Base-by-base conservation (phyloP, 2,113 vertebrate genomes). In the Pantherophis guttatus region DNA sequence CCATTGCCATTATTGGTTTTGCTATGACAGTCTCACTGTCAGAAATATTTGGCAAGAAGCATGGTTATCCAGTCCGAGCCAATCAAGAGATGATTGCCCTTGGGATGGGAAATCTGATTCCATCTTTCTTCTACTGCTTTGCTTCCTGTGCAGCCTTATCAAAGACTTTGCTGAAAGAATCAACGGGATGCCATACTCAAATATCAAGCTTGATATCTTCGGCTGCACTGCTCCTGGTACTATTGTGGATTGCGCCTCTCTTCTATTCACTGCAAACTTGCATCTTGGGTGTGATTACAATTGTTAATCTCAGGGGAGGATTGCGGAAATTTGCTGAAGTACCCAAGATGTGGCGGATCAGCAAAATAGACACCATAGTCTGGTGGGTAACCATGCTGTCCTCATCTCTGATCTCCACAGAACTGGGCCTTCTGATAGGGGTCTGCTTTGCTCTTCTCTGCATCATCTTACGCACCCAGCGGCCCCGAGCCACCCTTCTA, bases 381-480 rank as follows among this genome's bases (percentile, higher is more conserved):
- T 99, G 98, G 99, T 95, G 98, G 95, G 6, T 97, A 0, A 99
- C 98, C 95, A 98, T 98, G 98, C 95, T 98, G 0, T 97, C 98
- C 13, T 99, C 98, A 0, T 98, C 98, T 0, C 96, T 99, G 75
- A 93, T 98, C 95, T 98, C 98, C 97, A 98, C 98, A 0, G 98
- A 99, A 97, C 96, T 98, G 0, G 98, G 99, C 11, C 98, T 99
- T 0, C 95, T 99, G 0, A 95, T 98, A 8, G 98, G 98, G 0
- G 95, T 99, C 3, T 95, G 98, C 94, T 98, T 98, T 0, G 98
- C 98, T 0, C 97, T 98, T 12, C 97, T 99, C 94, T 98, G 97
- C 81, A 94, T 99, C 70, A 95, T 99, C 91, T 97, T 97, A 39
- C 98, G 98, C 24, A 99, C 98, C 0, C 99, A 99, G 94, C 93